Evolutionary conservation across 53 echinoderm and acorn worm genomes (phyloP).

Genomic region (Glandiceps talaboti): DNA sequence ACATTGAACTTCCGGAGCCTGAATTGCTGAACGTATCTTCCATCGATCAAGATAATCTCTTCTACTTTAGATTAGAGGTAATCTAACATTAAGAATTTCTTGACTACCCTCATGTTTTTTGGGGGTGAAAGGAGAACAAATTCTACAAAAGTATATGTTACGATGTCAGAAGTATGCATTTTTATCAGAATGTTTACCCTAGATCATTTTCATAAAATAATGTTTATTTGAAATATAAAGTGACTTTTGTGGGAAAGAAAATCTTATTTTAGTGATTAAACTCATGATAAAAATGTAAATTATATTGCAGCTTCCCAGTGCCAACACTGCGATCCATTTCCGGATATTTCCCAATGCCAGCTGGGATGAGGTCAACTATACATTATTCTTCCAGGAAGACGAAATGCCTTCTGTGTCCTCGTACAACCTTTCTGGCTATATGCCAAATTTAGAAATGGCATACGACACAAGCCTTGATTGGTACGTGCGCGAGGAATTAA

Average conservation of each 20-base stretch:
- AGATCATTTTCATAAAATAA: no score
- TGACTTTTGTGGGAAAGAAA: no score
- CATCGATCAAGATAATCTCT: not conserved
- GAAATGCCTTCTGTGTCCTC: not conserved
- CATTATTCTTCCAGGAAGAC: not conserved
- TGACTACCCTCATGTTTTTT: no score
- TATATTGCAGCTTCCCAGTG: not conserved
- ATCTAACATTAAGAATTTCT: no score
- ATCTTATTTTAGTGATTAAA: no score
- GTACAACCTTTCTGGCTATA: not conserved
- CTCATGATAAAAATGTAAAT: no score
- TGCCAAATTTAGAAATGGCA: not conserved
- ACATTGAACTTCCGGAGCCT: not conserved
- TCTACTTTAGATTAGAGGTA: not conserved
- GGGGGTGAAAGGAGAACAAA: no score
- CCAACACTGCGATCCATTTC: not conserved
- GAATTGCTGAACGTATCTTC: not conserved
- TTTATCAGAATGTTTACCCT: no score
- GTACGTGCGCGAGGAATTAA: not conserved
- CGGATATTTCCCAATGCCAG: not conserved
- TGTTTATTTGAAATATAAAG: no score
- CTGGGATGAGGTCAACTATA: not conserved
- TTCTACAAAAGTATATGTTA: no score
- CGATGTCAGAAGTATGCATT: no score
- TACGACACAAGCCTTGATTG: not conserved